Evolutionary conservation across 1,140 invertebrate species (phyloP), one percentile per base, ranked within the genome.

Genomic region (Procambarus clarkii): DNA sequence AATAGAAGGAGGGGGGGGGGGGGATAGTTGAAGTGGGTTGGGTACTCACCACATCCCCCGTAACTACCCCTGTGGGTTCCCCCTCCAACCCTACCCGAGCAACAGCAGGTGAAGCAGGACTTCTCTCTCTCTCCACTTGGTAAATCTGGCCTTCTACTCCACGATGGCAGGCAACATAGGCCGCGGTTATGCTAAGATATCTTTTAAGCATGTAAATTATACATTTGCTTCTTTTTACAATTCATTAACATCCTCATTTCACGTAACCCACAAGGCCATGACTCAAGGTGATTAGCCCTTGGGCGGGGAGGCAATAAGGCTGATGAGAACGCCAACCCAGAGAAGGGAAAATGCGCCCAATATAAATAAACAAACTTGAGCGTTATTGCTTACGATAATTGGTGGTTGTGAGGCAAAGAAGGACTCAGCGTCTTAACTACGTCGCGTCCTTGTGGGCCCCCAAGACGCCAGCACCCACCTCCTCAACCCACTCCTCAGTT

Each of bases 341-440:
- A 54, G 34, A 21, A 34, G 24, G 77, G 15, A 21, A 24, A 11
- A 76, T 76, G 69, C 13, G 69, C 84, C 84, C 45, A 24, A 21
- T 34, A 79, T 88, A 48, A 80, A 80, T 88, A 79, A 34, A 80
- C 78, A 88, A 88, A 78, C 58, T 58, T 50, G 44, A 46, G 58
- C 86, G 86, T 88, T 88, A 88, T 88, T 88, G 86, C 76, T 88
- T 88, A 77, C 77, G 77, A 88, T 88, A 88, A 88, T 88, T 88
- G 86, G 54, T 48, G 24, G 77, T 88, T 88, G 86, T 76, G 86
- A 80, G 86, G 54, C 86, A 88, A 80, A 79, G 86, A 77, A 80
- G 77, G 86, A 80, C 77, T 69, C 50, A 7, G 77, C 58, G 78
- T 79, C 58, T 71, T 50, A 78, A 80, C 86, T 45, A 46, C n/a